Evolutionary conservation across 2,797 vertebrate genomes (phyloP), one percentile per base, ranked within the genome.

Genomic region (Natrix natrix): DNA sequence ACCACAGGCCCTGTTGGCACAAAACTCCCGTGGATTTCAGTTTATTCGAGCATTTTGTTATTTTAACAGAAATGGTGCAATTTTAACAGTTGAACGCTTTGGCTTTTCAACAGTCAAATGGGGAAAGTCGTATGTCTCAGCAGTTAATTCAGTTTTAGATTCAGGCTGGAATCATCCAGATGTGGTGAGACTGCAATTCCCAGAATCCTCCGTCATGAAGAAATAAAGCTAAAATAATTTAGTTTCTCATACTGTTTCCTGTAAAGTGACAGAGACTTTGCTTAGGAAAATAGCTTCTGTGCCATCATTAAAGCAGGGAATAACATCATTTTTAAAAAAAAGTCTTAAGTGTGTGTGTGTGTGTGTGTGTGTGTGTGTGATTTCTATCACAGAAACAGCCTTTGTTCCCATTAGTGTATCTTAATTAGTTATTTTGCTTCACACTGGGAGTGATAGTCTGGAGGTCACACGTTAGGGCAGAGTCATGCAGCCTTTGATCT

Each of bases 371-470:
- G 90, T 94, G 55, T 56, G 10, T 63, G 26, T 83, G 5, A 0
- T 1, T 94, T 93, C 93, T 8, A 87, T 94, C 87, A 92, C 11
- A 16, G 78, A 56, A 94, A 94, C 92, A 43, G n/a, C 26, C 93
- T 95, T 43, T 3, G 6, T 94, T 93, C 66, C 60, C 87, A 63
- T 74, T 90, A n/a, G 83, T 86, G 32, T 93, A 93, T 94, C 94
- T 94, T 95, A 96, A 94, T 95, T 93, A 94, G 86, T 63, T 94
- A 22, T 95, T 94, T 83, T 93, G 32, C 52, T 89, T n/a, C 83
- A 37, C 0, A 11, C 92, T 91, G 91, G 83, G 92, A 93, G 8
- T 6, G 78, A 60, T 52, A 91, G 60, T 94, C 90, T 95, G 91
- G 93, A 95, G 94, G 93, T 88, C 5, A 86, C 13, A 78, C 37